Evolutionary conservation across 2,888 invertebrate genomes (phyloP).

Genomic region (Euproctis similis): DNA sequence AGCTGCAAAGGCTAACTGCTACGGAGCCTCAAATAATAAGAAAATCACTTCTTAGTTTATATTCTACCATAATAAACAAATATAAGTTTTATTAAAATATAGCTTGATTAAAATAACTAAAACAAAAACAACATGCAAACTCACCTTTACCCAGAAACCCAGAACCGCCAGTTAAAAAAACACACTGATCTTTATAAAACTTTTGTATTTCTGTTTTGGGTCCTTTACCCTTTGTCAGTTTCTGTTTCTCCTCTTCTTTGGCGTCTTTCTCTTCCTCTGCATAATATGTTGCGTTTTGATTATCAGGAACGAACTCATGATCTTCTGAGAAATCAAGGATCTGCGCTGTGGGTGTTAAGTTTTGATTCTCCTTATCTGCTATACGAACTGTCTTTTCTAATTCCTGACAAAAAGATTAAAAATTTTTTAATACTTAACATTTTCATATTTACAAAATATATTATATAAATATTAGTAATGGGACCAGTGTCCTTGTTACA

Average conservation of each 20-base stretch:
- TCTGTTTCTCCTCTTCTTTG: slow-evolving; percentile 60
- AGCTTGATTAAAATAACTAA: not conserved
- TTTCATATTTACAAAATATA: not conserved
- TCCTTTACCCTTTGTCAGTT: slow-evolving; percentile 62
- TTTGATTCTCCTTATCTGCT: slow-evolving; percentile 51
- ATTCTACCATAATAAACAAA: no score
- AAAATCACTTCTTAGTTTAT: no score
- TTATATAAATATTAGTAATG: not conserved
- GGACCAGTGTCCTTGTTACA: no score
- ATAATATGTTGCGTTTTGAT: slow-evolving; percentile 60
- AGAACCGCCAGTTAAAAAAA: slow-evolving; percentile 66
- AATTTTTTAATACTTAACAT: not conserved
- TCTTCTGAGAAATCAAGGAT: slow-evolving; percentile 71
- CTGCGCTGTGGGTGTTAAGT: slow-evolving; percentile 58
- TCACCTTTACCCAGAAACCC: slow-evolving; percentile 71
- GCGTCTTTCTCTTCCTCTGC: slow-evolving; percentile 65
- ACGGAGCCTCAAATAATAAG: no score
- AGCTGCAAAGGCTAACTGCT: no score
- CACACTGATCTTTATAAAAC: slow-evolving; percentile 62
- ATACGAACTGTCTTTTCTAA: slow-evolving; percentile 52
- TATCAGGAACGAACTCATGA: slow-evolving; percentile 69
- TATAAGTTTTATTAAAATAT: no score
- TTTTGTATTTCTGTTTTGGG: slow-evolving; percentile 48
- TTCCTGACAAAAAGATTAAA: slow-evolving; percentile 51
- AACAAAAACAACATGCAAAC: slow-evolving; percentile 19